phyloP scores from a whole-genome alignment of 2,888 invertebrate genomes.

The Polydrusus pterygomalis region DNA sequence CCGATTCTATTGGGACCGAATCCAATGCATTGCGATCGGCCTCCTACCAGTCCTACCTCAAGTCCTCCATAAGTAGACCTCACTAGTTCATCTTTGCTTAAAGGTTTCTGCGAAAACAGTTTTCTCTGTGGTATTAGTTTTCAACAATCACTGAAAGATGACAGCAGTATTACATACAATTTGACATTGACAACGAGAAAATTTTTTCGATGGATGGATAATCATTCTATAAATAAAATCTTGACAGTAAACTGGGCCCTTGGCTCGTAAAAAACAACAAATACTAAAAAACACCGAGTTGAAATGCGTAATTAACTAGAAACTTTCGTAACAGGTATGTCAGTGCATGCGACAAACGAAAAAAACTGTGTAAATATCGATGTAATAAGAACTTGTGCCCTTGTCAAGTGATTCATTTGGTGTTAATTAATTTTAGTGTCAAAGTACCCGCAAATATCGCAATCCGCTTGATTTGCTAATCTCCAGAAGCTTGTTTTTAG shows the following conservation, averaged over 20 bases:
- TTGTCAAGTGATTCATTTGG: constrained; percentile 68
- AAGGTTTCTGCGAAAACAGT: too few relatives aligned
- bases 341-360: constrained; percentile 57
- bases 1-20: too few relatives aligned
- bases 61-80: too few relatives aligned
- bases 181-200: constrained; percentile 35
- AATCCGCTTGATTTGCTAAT: constrained; percentile 59
- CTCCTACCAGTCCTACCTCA: too few relatives aligned
- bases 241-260: constrained; percentile 48
- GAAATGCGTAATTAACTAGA: constrained; percentile 60
- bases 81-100: too few relatives aligned
- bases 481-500: constrained; percentile 56
- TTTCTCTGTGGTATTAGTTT: too few relatives aligned
- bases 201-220: constrained; percentile 33
- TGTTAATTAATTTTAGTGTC: constrained; percentile 68
- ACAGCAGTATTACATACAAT: background rate
- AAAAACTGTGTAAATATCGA: constrained; percentile 48
- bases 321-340: constrained; percentile 58
- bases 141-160: background rate
- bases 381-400: constrained; percentile 59
- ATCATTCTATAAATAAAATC: constrained; percentile 55
- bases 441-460: constrained; percentile 63
- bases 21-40: too few relatives aligned
- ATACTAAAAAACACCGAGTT: constrained; percentile 31
- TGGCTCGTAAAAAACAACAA: constrained; percentile 45